Evolutionary conservation across 1,140 invertebrate species (phyloP).

Genomic region (Pseudomyrmex sp.): DNA sequence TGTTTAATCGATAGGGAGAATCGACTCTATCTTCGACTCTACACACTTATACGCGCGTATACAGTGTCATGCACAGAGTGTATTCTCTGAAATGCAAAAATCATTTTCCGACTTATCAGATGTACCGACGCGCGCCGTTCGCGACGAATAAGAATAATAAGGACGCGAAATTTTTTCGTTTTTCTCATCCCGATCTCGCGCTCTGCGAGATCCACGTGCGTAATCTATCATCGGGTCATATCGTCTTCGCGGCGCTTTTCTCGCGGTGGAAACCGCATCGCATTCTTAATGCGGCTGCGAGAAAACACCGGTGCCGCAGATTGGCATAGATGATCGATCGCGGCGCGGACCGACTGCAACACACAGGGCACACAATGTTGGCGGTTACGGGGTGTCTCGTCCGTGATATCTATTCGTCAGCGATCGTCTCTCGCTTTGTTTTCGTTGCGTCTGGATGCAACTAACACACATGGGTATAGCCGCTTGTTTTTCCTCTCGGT

Average conservation of each 20-base stretch:
- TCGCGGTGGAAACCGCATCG: slow-evolving; percentile 27
- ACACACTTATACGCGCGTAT: neutral
- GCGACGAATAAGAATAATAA: neutral
- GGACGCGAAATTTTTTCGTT: neutral
- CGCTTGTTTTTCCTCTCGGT: slow-evolving; percentile 64
- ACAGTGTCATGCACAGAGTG: too few relatives aligned
- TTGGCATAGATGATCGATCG: slow-evolving; percentile 47
- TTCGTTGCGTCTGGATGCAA: slow-evolving; percentile 54
- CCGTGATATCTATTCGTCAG: slow-evolving; percentile 63
- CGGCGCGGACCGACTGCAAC: slow-evolving; percentile 9
- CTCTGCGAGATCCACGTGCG: neutral
- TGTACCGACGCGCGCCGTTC: neutral
- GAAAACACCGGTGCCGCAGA: slow-evolving; percentile 24
- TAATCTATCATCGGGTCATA: slow-evolving; percentile 7
- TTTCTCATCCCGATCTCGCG: neutral
- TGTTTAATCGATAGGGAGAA: slow-evolving; percentile 43
- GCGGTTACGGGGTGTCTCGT: slow-evolving; percentile 65
- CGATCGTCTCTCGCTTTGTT: slow-evolving; percentile 53
- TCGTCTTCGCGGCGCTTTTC: slow-evolving; percentile 39
- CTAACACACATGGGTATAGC: slow-evolving; percentile 1
- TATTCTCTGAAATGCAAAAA: neutral
- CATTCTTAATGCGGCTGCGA: slow-evolving; percentile 20
- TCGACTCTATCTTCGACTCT: neutral
- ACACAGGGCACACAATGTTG: slow-evolving; percentile 7
- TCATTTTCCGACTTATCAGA: slow-evolving; percentile 8